Conservation (phyloP, 2,888 invertebrate species). For the Anoncus sp. region DNA sequence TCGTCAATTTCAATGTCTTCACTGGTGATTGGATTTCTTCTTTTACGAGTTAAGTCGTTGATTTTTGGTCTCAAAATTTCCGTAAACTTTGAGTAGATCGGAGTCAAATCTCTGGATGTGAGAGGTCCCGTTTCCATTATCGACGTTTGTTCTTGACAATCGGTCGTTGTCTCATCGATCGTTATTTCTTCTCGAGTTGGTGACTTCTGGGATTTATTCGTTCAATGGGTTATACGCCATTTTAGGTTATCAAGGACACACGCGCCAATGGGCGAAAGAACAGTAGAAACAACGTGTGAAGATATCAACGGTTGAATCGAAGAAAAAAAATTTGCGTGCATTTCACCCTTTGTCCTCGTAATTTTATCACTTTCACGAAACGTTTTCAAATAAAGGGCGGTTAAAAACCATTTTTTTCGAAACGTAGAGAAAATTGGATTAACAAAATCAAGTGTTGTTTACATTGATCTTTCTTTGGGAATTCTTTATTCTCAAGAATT, state of each 20-base stretch:
- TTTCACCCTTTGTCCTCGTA: too few relatives aligned
- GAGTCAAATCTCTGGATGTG: slow-evolving; percentile 9
- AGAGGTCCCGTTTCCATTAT: slow-evolving; percentile 20
- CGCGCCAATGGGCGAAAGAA: background rate
- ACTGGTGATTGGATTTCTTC: slow-evolving; percentile 21
- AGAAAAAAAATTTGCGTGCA: background rate
- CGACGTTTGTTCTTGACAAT: background rate
- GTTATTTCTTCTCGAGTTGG: background rate
- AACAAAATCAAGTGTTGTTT: too few relatives aligned
- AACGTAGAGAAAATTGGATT: too few relatives aligned
- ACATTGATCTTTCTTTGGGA: too few relatives aligned
- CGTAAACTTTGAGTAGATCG: slow-evolving; percentile 12
- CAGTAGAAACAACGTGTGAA: background rate
- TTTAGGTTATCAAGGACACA: background rate
- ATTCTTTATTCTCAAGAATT: too few relatives aligned
- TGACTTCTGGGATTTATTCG: background rate
- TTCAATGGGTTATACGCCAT: background rate
- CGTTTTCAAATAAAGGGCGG: too few relatives aligned
- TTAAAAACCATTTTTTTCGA: too few relatives aligned
- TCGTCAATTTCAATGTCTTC: slow-evolving; percentile 32
- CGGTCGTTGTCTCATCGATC: background rate
- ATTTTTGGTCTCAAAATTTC: slow-evolving; percentile 18
- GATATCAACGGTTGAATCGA: background rate
- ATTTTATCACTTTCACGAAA: too few relatives aligned
- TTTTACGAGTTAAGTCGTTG: background rate